Base-by-base conservation (phyloP, 2,113 vertebrate genomes). In the Dascyllus trimaculatus region DNA sequence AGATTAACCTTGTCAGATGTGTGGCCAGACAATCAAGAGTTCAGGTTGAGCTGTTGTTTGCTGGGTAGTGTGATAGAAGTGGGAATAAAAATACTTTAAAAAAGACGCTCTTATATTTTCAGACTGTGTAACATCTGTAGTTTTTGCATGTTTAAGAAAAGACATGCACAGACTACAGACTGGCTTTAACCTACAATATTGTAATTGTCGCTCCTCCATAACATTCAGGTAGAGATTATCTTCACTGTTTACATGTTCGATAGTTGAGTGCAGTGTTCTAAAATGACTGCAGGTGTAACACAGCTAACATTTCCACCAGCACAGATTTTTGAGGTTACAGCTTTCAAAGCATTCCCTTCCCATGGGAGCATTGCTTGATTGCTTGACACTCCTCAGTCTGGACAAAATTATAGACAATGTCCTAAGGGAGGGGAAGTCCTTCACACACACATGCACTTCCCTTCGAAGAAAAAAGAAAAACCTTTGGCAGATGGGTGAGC, bases 381-480 rank as follows among this genome's bases (percentile, higher is more conserved):
- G 48, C 66, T 70, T 74, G 75, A 84, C 78, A 71, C 51, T 68
- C 21, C 24, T 57, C 62, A 73, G 71, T 73, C 59, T 77, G 60
- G 49, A 26, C 38, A 63, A 71, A 77, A 81, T 86, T 61, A 76
- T n/a, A 70, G 26, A 61, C 77, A 6, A 43, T 45, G 68, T 76
- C 75, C 64, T 70, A 2, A 61, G 62, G 66, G 65, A 85, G n/a
- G 76, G 68, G 68, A 80, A 82, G 56, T 74, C 79, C 78, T 74
- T 84, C 71, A 85, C 71, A 71, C 13, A 4, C 65, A 58, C 65
- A 72, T 63, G 73, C 53, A 62, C 59, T 69, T 67, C 49, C 18
- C 46, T 60, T 59, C 46, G 19, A 8, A 24, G 54, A 15, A n/a
- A 25, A 19, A 51, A 38, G 45, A 46, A 58, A 15, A 69, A 46